Evolutionary conservation across 2,888 invertebrate genomes (phyloP).

Genomic region (Patella depressa): DNA sequence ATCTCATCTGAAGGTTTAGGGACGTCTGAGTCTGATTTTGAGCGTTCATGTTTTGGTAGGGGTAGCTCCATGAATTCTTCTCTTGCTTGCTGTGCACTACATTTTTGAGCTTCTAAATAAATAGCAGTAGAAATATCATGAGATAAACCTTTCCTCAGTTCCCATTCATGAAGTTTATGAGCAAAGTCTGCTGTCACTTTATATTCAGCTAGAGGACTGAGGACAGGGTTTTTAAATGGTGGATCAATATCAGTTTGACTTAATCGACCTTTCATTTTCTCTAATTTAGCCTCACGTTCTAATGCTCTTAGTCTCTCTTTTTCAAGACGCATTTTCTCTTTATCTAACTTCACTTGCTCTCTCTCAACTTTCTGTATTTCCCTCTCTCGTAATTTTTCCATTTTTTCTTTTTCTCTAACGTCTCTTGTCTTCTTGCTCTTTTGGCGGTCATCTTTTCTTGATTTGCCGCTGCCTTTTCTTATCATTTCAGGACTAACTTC

Average conservation of each 20-base stretch:
- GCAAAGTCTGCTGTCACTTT: slow-evolving; percentile 89
- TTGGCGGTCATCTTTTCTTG: slow-evolving; percentile 46
- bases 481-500: slow-evolving; percentile 50
- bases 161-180: slow-evolving; percentile 90
- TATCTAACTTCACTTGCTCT: slow-evolving; percentile 70
- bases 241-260: slow-evolving; percentile 75
- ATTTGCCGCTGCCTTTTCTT: slow-evolving; percentile 35
- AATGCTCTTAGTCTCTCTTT: slow-evolving; percentile 77
- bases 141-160: slow-evolving; percentile 68
- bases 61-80: slow-evolving; percentile 25
- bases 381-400: slow-evolving; percentile 53
- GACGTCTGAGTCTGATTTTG: slow-evolving; percentile 12
- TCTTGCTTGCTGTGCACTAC: slow-evolving; percentile 37
- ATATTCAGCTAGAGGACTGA: slow-evolving; percentile 56
- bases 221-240: slow-evolving; percentile 84
- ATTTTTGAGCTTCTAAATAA: slow-evolving; percentile 51
- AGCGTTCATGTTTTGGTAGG: slow-evolving; percentile 37
- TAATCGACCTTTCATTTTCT: slow-evolving; percentile 76
- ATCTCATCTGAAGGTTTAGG: not conserved
- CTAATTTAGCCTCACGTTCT: slow-evolving; percentile 78
- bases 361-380: slow-evolving; percentile 58
- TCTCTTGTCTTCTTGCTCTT: slow-evolving; percentile 54
- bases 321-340: slow-evolving; percentile 77
- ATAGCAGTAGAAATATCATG: slow-evolving; percentile 46
- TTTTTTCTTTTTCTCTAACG: slow-evolving; percentile 43